Conservation (phyloP, 2,797 vertebrate genomes). For the Microchirus variegatus region DNA sequence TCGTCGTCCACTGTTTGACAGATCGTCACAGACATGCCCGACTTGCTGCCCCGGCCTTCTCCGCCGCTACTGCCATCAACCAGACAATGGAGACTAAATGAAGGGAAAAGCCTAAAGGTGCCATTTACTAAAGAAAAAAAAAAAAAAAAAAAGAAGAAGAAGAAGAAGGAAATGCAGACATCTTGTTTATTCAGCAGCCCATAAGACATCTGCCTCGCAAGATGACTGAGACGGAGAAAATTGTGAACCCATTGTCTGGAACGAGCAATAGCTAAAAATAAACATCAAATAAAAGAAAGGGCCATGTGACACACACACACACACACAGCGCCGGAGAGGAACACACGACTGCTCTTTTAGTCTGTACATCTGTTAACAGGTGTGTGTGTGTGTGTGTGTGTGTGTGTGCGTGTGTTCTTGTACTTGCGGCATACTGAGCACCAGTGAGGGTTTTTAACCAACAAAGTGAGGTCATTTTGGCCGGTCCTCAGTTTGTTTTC, state of each 20-base stretch:
- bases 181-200: slow-evolving; percentile 34
- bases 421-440: no score
- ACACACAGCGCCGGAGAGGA: slow-evolving; percentile 15
- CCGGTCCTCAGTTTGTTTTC: no score
- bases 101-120: slow-evolving; percentile 29
- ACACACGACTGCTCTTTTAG: slow-evolving; percentile 24
- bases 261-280: slow-evolving; percentile 38
- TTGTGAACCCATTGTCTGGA: slow-evolving; percentile 37
- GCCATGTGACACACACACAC: slow-evolving; percentile 19
- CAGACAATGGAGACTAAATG: slow-evolving; percentile 27
- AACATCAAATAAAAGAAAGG: slow-evolving; percentile 22
- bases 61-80: slow-evolving; percentile 44
- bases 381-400: slow-evolving; percentile 7
- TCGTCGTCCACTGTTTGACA: slow-evolving; percentile 59
- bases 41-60: slow-evolving; percentile 38
- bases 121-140: slow-evolving; percentile 27
- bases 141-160: no score
- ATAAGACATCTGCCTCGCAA: slow-evolving; percentile 37
- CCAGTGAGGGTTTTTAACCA: no score
- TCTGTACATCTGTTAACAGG: slow-evolving; percentile 45
- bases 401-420: no score
- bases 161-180: slow-evolving; percentile 23
- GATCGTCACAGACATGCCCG: slow-evolving; percentile 57
- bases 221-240: slow-evolving; percentile 55
- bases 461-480: no score